Conservation (phyloP, 2,888 invertebrate genomes). For the Lasioglossum oenotherae region DNA sequence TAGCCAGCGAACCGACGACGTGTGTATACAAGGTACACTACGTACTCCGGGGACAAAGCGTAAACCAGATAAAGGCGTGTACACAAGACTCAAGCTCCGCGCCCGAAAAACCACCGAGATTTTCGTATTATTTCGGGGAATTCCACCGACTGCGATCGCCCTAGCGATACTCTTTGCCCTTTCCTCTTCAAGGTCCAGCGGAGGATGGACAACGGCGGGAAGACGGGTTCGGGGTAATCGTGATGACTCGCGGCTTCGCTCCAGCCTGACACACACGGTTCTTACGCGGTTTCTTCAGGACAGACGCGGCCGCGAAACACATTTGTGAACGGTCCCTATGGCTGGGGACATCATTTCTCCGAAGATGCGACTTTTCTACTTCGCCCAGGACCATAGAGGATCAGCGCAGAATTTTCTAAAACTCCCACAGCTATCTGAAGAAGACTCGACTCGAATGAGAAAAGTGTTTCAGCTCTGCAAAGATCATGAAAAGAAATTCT, state of each 20-base stretch:
- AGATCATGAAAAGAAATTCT: no score
- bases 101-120: conserved; percentile 54
- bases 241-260: conserved; percentile 67
- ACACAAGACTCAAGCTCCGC: not conserved
- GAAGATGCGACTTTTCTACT: not conserved
- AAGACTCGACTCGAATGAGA: no score
- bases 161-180: conserved; percentile 62
- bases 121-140: conserved; percentile 72
- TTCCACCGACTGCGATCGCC: conserved; percentile 57
- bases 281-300: conserved; percentile 16
- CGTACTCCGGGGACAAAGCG: conserved; percentile 25
- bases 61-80: conserved; percentile 21
- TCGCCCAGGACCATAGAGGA: no score
- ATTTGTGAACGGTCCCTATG: not conserved
- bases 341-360: not conserved
- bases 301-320: not conserved
- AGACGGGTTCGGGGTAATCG: conserved; percentile 63
- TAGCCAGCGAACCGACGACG: conserved; percentile 37
- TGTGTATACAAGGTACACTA: conserved; percentile 34
- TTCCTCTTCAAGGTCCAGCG: conserved; percentile 32
- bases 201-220: conserved; percentile 33
- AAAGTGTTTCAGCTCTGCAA: no score
- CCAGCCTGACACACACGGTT: conserved; percentile 31
- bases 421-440: no score
- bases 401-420: no score